phyloP scores from a whole-genome alignment of 30 jellyfish, hydroid and myxozoan species.

The Chrysaora quinquecirrha region DNA sequence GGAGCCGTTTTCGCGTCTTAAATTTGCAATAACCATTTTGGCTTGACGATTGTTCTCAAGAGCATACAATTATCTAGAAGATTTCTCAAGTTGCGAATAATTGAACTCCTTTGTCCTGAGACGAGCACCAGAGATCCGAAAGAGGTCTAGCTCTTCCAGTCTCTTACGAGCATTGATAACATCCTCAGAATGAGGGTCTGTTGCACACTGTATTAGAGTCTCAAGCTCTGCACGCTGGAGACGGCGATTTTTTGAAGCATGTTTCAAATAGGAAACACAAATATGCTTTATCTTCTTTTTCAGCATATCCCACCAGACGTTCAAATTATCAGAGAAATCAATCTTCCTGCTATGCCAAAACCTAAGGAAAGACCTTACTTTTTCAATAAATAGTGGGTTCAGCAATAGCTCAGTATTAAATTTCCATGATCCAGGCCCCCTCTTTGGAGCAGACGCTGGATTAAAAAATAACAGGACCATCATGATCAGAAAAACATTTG shows the following conservation, averaged over 20 bases:
- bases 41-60: not conserved
- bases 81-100: not conserved
- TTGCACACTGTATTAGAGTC: not conserved
- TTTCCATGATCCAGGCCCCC: slow-evolving; percentile 31
- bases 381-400: slow-evolving; percentile 9
- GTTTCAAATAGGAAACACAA: not conserved
- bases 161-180: not conserved
- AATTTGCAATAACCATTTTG: not conserved
- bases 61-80: slow-evolving; percentile 8
- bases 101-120: not conserved
- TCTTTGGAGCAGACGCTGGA: not conserved
- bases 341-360: no score
- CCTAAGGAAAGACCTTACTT: no score
- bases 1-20: no score
- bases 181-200: not conserved
- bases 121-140: slow-evolving; percentile 2
- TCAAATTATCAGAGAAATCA: no score
- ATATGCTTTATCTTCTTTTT: no score
- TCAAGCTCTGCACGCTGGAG: not conserved
- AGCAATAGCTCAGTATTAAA: not conserved
- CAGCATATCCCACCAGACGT: no score
- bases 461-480: not conserved
- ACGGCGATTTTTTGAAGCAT: not conserved
- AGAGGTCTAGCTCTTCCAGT: not conserved
- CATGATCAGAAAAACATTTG: slow-evolving; percentile 33